These are phyloP conservation scores for Pasiphila rectangulata DNA, from an alignment of 2,888 invertebrate species.

Conservation along the genomic window DNA sequence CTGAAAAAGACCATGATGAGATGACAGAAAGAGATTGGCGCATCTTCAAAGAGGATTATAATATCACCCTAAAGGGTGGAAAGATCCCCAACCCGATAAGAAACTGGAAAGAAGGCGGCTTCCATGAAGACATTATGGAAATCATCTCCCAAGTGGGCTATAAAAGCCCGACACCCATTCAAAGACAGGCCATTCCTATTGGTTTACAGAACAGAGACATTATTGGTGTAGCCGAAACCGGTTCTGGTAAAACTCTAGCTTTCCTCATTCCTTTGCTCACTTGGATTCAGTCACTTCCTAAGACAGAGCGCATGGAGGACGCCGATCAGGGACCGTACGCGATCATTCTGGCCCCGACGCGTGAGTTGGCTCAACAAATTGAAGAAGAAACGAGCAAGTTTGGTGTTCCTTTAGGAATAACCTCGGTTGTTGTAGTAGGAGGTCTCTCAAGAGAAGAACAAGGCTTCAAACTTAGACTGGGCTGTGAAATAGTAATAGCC, in stretches of 20 bases:
- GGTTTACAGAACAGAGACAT: conserved; percentile 97
- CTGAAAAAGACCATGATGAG: conserved; percentile 94
- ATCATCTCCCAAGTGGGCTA: conserved; percentile 97
- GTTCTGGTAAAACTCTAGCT: conserved; percentile 98
- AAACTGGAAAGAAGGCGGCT: conserved; percentile 95
- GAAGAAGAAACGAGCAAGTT: conserved; percentile 99
- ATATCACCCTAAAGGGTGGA: conserved; percentile 98
- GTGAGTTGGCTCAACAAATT: conserved; percentile 99
- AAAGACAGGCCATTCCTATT: conserved; percentile 99
- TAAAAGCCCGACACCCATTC: conserved; percentile 99
- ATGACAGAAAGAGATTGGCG: conserved; percentile 99
- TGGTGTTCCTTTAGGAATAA: conserved; percentile 94
- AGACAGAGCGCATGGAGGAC: conserved; percentile 94
- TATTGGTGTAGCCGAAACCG: conserved; percentile 99
- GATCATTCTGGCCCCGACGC: conserved; percentile 99
- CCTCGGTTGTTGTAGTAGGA: conserved; percentile 99
- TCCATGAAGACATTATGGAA: conserved; percentile 94
- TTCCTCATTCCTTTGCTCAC: conserved; percentile 97
- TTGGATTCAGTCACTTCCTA: conserved; percentile 99
- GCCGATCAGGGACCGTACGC: conserved; percentile 98
- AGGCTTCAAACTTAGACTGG: conserved; percentile 96
- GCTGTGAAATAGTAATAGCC: conserved; percentile 99
- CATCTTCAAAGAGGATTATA: conserved; percentile 99
- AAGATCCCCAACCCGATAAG: conserved; percentile 97
- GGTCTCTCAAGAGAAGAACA: conserved; percentile 98